A percentile compares a stretch with the other conserved stretches of the same genome.
Evolutionary conservation across 1,140 invertebrate species (phyloP).

Genomic region (Adoxophyes honmai): DNA sequence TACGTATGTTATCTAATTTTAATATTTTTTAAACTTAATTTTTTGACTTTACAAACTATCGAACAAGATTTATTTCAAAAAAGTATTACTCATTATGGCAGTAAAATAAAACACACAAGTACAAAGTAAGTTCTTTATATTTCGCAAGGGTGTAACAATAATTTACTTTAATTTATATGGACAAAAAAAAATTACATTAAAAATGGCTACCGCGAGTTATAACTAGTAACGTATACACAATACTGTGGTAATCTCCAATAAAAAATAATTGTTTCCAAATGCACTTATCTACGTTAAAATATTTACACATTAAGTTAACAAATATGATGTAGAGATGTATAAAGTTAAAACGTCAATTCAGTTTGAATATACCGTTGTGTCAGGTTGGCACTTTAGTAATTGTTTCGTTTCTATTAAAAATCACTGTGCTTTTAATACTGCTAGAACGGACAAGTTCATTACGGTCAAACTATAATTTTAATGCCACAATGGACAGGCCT

Average conservation of each 20-base stretch:
- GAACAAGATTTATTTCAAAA: no score
- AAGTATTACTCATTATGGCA: no score
- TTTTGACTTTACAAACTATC: no score
- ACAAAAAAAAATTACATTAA: constrained; percentile 39
- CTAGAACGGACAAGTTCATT: neutral
- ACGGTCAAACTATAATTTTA: constrained; percentile 13
- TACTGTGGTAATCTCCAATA: constrained; percentile 59
- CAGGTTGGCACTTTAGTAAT: neutral
- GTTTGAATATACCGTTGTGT: neutral
- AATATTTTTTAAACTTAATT: no score
- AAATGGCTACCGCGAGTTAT: constrained; percentile 47
- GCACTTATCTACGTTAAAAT: constrained; percentile 25
- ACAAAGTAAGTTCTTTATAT: constrained; percentile 71
- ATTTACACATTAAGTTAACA: constrained; percentile 31
- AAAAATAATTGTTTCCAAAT: constrained; percentile 24
- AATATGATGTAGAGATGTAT: constrained; percentile 4
- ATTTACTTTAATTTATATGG: constrained; percentile 58
- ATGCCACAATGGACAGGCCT: no score
- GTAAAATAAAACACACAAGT: constrained; percentile 48
- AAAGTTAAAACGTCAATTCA: neutral
- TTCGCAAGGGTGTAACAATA: constrained; percentile 65
- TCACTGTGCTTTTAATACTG: no score
- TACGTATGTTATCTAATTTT: no score
- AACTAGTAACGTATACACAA: constrained; percentile 36
- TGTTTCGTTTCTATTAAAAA: no score